Evolutionary conservation across 2,113 vertebrate genomes (phyloP).

Genomic region (Hippocampus mohnikei): DNA sequence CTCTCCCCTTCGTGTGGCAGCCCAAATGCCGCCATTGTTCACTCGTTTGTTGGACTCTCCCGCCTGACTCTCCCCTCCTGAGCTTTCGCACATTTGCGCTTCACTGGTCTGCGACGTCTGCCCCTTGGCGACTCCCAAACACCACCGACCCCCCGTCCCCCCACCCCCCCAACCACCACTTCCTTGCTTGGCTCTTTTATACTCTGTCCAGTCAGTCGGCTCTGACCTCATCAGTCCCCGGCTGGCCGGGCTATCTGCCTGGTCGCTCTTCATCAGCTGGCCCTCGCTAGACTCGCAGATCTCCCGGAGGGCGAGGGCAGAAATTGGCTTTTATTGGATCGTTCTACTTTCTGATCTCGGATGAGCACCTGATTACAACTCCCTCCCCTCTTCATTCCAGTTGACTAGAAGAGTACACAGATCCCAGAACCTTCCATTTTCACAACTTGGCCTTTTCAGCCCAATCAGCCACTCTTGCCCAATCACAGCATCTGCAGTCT

Average conservation of each 20-base stretch:
- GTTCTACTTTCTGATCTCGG: constrained; percentile 45
- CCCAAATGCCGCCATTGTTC: constrained; percentile 66
- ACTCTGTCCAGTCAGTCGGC: constrained; percentile 54
- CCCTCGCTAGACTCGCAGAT: constrained; percentile 42
- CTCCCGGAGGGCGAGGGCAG: constrained; percentile 41
- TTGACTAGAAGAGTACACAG: constrained; percentile 39
- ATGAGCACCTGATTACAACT: constrained; percentile 45
- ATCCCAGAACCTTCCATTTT: constrained; percentile 55
- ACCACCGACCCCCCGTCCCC: too few relatives aligned
- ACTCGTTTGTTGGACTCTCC: constrained; percentile 58
- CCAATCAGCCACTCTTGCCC: constrained; percentile 60
- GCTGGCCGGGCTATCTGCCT: constrained; percentile 42
- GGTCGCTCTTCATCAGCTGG: constrained; percentile 66
- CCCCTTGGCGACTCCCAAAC: constrained; percentile 37
- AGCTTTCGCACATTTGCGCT: constrained; percentile 43
- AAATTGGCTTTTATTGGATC: constrained; percentile 41
- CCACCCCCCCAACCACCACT: neutral
- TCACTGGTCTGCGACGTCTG: constrained; percentile 65
- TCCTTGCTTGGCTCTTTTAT: constrained; percentile 52
- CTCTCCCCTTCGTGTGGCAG: constrained; percentile 45
- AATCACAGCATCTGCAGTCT: constrained; percentile 45
- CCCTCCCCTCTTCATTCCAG: constrained; percentile 25
- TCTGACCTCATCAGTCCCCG: constrained; percentile 60
- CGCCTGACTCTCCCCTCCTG: constrained; percentile 44
- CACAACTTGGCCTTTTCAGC: constrained; percentile 61